Base-by-base conservation (phyloP, 2,113 vertebrate species). In the Vidua macroura region DNA sequence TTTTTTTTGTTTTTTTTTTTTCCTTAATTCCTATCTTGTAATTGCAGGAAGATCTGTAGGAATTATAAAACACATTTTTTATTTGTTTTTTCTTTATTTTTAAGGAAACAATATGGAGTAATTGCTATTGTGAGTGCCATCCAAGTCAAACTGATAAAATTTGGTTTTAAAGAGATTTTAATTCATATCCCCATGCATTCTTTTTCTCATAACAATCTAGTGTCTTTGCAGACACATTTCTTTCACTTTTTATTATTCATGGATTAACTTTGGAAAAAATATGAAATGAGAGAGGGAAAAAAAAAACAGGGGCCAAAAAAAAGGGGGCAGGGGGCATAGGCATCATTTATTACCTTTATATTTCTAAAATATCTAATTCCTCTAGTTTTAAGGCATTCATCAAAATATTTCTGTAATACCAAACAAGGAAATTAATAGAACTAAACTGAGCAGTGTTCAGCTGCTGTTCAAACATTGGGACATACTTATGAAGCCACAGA, bases 321-420 rank as follows among this genome's bases (percentile, higher is more conserved):
- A 30, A 7, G 3, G 2, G 1, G 8, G 1, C 1, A 4, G 7
- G 2, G 4, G 13, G 16, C 7, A 25, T 44, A 52, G 21, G 9
- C 39, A 56, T 48, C 3, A 27, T 27, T 76, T 17, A 67, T 44
- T 83, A 44, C 24, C 22, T 49, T 10, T 64, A 35, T 2, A 12
- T 6, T 86, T 68, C 30, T 28, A 28, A 88, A 69, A 44, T 15
- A 53, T 25, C 17, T 49, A 14, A 9, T 76, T 20, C 14, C 14
- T 86, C 17, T 37, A 51, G 15, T 87, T 76, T 67, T 76, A 76
- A 48, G 11, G 3, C 43, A 43, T 52, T 78, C 35, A 48, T 89
- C 21, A 78, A 78, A 90, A 49, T 22, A 15, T 63, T 68, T 64
- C 37, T 87, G 11, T 90, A 60, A 35, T 69, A 70, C 13, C 22